Evolutionary conservation across 2,888 invertebrate genomes (phyloP).

Genomic region (Andrena dorsata): DNA sequence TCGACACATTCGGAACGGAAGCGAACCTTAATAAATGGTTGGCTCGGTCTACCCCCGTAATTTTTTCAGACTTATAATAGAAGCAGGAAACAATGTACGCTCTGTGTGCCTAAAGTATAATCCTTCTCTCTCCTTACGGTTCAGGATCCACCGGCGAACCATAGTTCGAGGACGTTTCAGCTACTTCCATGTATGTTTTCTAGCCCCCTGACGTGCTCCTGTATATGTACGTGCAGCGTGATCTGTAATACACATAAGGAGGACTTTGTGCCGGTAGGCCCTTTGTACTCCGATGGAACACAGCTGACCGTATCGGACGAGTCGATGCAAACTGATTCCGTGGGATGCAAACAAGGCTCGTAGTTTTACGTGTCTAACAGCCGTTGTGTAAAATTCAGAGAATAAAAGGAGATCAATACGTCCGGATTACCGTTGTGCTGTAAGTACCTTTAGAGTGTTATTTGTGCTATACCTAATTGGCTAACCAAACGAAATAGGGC

Average conservation of each 20-base stretch:
- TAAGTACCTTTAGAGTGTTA: too few species aligned
- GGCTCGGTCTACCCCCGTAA: constrained; percentile 15
- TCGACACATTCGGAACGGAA: constrained; percentile 40
- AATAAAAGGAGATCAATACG: not conserved
- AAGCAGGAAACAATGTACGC: constrained; percentile 73
- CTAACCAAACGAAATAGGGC: too few species aligned
- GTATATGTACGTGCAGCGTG: not conserved
- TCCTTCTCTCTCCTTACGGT: constrained; percentile 73
- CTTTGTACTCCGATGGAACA: not conserved
- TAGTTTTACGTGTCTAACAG: not conserved
- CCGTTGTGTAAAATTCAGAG: not conserved
- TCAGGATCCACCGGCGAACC: constrained; percentile 59
- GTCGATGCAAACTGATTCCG: constrained; percentile 8
- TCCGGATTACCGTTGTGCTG: too few species aligned
- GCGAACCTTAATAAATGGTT: constrained; percentile 63
- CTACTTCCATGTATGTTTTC: constrained; percentile 9
- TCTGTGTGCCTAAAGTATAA: constrained; percentile 69
- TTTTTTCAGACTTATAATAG: constrained; percentile 45
- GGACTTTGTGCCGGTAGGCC: not conserved
- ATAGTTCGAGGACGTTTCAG: constrained; percentile 20
- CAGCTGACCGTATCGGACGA: too few species aligned
- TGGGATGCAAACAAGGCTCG: not conserved
- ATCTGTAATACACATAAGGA: constrained; percentile 9
- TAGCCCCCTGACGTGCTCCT: not conserved
- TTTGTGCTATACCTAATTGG: too few species aligned